A percentile compares a stretch with the other conserved stretches of the same genome.
These are phyloP conservation scores for Stegophylla sp. DNA, from an alignment of 2,888 invertebrate species.

Conservation along the genomic window DNA sequence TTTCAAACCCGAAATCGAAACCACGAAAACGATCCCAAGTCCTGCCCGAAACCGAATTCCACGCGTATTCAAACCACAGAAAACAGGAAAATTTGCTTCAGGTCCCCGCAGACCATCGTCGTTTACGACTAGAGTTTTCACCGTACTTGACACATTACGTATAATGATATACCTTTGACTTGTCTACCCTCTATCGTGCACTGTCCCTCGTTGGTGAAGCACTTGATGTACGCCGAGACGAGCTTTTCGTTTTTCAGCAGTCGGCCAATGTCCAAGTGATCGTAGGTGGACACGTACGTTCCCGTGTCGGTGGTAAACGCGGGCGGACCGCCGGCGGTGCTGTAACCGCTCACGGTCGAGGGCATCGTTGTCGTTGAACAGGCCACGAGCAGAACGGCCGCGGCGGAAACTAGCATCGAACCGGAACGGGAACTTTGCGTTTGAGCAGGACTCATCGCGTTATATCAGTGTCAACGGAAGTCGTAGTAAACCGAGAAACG, in stretches of 20 bases:
- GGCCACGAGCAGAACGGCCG: neutral
- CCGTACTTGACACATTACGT: too few species aligned
- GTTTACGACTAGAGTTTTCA: too few species aligned
- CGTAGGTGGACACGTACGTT: slow-evolving; percentile 22
- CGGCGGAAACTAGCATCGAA: neutral
- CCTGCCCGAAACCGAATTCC: neutral
- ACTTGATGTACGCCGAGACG: slow-evolving; percentile 48
- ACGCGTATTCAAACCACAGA: neutral
- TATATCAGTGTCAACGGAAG: neutral
- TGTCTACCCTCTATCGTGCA: slow-evolving; percentile 51
- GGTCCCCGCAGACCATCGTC: too few species aligned
- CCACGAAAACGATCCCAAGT: too few species aligned
- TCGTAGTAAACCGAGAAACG: neutral
- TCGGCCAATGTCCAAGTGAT: slow-evolving; percentile 49
- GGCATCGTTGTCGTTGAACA: neutral
- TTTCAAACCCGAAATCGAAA: neutral
- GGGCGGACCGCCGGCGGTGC: neutral
- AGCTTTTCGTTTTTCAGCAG: slow-evolving; percentile 55
- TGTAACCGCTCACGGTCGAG: neutral
- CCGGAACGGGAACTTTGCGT: neutral
- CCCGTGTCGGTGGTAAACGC: neutral
- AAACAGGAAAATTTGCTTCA: too few species aligned
- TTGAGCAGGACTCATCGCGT: neutral
- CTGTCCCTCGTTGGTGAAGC: slow-evolving; percentile 42
- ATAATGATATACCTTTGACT: slow-evolving; percentile 39